Conservation (phyloP, 1,140 invertebrate genomes). For the Teleopsis dalmanni region DNA sequence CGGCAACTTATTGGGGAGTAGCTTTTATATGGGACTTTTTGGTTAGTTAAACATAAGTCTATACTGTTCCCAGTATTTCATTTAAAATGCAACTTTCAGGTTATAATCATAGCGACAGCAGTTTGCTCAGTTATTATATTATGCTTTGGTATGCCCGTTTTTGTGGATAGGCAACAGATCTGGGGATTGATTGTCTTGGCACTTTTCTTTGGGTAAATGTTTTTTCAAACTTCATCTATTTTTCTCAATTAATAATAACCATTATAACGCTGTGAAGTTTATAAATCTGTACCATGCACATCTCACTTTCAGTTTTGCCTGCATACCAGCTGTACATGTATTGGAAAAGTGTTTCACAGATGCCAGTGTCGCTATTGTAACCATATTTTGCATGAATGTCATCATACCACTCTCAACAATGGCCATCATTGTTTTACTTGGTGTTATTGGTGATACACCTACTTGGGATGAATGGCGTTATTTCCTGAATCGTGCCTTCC, state of each 20-base stretch:
- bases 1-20: constrained; percentile 53
- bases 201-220: constrained; percentile 49
- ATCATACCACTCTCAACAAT: constrained; percentile 54
- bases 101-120: constrained; percentile 48
- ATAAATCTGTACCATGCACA: not conserved
- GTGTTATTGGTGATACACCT: constrained; percentile 54
- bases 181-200: constrained; percentile 52
- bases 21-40: constrained; percentile 54
- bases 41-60: constrained; percentile 36
- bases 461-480: constrained; percentile 50
- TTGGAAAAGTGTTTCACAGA: constrained; percentile 55
- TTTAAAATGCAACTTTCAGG: constrained; percentile 19
- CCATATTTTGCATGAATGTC: constrained; percentile 57
- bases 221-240: no score
- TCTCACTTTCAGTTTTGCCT: constrained; percentile 42
- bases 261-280: not conserved
- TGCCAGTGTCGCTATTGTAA: constrained; percentile 57
- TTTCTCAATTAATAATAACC: no score
- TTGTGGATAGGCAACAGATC: constrained; percentile 55
- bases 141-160: constrained; percentile 56
- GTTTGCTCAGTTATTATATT: constrained; percentile 52
- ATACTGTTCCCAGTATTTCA: not conserved
- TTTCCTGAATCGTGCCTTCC: constrained; percentile 52
- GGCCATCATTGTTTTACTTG: constrained; percentile 54
- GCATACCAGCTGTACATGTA: constrained; percentile 50